Conservation (phyloP, 2,113 vertebrate species). For the Sceloporus undulatus region DNA sequence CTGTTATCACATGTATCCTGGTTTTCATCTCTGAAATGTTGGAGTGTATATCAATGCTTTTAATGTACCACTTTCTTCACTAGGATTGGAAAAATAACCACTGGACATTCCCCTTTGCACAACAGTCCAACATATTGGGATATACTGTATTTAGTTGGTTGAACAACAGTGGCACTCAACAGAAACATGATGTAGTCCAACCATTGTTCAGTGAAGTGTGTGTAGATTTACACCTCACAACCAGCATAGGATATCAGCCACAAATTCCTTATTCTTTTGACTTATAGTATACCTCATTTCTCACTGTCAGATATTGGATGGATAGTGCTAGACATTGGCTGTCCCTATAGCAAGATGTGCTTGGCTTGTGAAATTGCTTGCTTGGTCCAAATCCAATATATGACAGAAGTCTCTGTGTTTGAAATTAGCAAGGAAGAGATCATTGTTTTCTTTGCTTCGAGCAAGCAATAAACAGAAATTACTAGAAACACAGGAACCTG, state of each 20-base stretch:
- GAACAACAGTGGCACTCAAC: too few relatives aligned
- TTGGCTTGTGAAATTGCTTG: conserved; percentile 28
- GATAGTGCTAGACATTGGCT: not conserved
- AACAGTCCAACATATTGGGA: too few relatives aligned
- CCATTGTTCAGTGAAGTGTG: too few relatives aligned
- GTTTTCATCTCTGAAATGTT: too few relatives aligned
- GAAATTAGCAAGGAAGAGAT: conserved; percentile 2
- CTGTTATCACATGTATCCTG: too few relatives aligned
- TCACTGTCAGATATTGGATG: not conserved
- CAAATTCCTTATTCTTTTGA: not conserved
- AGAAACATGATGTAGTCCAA: too few relatives aligned
- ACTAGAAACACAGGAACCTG: conserved; percentile 36
- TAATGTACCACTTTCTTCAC: too few relatives aligned
- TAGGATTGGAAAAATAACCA: too few relatives aligned
- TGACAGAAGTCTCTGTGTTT: conserved; percentile 54
- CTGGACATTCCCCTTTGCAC: too few relatives aligned
- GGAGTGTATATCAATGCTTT: too few relatives aligned
- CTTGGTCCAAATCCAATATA: conserved; percentile 52
- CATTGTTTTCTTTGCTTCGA: conserved; percentile 43
- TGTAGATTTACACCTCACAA: not conserved
- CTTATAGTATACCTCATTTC: not conserved
- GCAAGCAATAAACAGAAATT: conserved; percentile 50
- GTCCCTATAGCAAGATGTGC: not conserved
- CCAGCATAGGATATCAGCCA: not conserved
- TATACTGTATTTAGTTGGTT: too few relatives aligned